phyloP scores from a whole-genome alignment of 2,113 vertebrate genomes.

The Craseonycteris thonglongyai region DNA sequence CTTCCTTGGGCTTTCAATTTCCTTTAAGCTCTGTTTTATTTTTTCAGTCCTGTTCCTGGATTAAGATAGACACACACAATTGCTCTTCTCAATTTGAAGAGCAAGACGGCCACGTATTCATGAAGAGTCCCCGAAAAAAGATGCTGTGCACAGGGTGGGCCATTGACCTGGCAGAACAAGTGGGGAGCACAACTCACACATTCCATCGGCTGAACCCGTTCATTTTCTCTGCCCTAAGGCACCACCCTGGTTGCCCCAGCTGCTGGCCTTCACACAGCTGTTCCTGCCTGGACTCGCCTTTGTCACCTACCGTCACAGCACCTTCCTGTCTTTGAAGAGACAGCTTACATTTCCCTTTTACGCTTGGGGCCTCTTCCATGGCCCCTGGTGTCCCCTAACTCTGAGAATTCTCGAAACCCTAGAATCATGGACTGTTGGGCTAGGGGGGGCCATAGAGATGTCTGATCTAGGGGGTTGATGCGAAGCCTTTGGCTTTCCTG shows the following conservation, averaged over 20 bases:
- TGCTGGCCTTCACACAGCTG: background rate
- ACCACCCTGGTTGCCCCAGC: accelerated
- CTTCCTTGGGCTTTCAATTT: background rate
- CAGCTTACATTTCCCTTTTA: background rate
- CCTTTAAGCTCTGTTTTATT: background rate
- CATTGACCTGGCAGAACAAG: background rate
- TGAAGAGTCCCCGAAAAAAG: background rate
- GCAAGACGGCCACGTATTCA: no score
- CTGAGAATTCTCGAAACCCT: no score
- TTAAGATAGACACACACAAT: background rate
- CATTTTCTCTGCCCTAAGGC: background rate
- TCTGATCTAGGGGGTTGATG: background rate
- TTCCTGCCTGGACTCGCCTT: background rate
- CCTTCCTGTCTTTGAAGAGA: background rate
- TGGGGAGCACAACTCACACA: background rate
- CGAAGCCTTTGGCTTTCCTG: background rate
- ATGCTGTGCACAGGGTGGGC: background rate
- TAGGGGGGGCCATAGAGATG: background rate
- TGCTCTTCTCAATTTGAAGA: background rate
- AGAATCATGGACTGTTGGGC: background rate
- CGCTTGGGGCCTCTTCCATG: background rate
- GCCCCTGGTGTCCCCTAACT: background rate
- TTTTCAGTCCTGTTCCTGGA: background rate
- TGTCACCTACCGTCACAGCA: no score
- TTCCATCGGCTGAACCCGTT: background rate